These are phyloP conservation scores for Lithophane ornitopus DNA, from an alignment of 2,888 invertebrate genomes.

Conservation along the genomic window DNA sequence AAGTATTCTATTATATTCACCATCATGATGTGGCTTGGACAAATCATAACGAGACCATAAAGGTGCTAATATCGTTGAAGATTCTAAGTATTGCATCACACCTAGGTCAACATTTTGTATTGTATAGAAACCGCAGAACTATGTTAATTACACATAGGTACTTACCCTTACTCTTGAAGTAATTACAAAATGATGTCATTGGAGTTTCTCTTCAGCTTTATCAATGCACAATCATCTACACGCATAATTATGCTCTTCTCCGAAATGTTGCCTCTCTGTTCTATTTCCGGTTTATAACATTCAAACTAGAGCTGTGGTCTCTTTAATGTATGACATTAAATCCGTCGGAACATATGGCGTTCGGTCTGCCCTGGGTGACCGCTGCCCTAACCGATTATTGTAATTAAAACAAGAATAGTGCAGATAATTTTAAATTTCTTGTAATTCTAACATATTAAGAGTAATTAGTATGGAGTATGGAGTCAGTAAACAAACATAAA, in stretches of 20 bases:
- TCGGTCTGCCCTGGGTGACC: background rate
- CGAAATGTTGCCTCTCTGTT: conserved; percentile 12
- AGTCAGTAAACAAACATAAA: conserved; percentile 5
- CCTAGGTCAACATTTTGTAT: conserved; percentile 3
- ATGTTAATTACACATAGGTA: background rate
- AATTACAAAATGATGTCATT: conserved; percentile 21
- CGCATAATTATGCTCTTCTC: conserved; percentile 12
- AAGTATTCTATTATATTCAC: no score
- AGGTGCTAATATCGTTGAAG: conserved; percentile 2
- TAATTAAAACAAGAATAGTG: background rate
- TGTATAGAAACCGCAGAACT: no score
- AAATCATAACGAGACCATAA: background rate
- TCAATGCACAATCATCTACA: conserved; percentile 17
- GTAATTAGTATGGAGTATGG: background rate
- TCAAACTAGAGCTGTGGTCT: conserved; percentile 19
- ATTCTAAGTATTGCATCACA: conserved; percentile 5
- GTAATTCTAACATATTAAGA: background rate
- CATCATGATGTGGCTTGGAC: background rate
- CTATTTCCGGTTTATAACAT: conserved; percentile 40
- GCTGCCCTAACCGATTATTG: background rate
- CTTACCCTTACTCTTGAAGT: background rate
- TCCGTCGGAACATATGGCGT: conserved; percentile 8
- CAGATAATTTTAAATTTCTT: background rate
- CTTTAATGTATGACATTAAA: conserved; percentile 17
- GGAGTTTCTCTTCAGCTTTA: conserved; percentile 27